Percentiles rank a stretch among this genome's conserved stretches.
phyloP scores from a whole-genome alignment of 1,140 invertebrate genomes.

The Mesaphorura yosii region DNA sequence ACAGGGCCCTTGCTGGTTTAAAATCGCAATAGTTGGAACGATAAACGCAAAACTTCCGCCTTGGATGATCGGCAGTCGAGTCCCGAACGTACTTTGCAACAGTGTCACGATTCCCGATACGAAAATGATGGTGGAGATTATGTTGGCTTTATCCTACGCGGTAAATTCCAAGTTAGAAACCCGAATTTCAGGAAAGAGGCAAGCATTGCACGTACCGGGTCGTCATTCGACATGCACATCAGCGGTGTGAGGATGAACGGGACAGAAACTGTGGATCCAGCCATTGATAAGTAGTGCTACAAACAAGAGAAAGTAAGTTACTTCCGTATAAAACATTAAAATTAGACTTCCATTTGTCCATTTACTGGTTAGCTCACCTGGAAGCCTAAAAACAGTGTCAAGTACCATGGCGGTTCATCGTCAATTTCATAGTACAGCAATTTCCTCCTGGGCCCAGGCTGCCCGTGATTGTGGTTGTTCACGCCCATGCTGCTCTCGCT shows the following conservation, averaged over 20 bases:
- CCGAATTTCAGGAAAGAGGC: conserved; percentile 43
- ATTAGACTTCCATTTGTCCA: neutral
- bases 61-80: conserved; percentile 28
- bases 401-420: conserved; percentile 68
- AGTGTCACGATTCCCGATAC: conserved; percentile 39
- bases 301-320: conserved; percentile 21
- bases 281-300: conserved; percentile 79
- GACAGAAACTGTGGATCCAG: conserved; percentile 72
- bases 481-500: neutral
- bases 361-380: conserved; percentile 45
- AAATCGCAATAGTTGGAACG: conserved; percentile 41
- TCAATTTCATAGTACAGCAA: conserved; percentile 63
- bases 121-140: neutral
- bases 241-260: conserved; percentile 56
- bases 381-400: conserved; percentile 67
- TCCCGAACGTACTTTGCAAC: conserved; percentile 28
- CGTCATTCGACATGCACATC: conserved; percentile 40
- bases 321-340: neutral
- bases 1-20: conserved; percentile 39
- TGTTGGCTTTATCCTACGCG: neutral
- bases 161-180: conserved; percentile 20
- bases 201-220: conserved; percentile 37
- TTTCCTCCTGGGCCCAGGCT: neutral
- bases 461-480: too few relatives aligned
- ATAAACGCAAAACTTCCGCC: conserved; percentile 43